Conservation (phyloP, 2,888 invertebrate species). For the Lasioglossum malachurum region DNA sequence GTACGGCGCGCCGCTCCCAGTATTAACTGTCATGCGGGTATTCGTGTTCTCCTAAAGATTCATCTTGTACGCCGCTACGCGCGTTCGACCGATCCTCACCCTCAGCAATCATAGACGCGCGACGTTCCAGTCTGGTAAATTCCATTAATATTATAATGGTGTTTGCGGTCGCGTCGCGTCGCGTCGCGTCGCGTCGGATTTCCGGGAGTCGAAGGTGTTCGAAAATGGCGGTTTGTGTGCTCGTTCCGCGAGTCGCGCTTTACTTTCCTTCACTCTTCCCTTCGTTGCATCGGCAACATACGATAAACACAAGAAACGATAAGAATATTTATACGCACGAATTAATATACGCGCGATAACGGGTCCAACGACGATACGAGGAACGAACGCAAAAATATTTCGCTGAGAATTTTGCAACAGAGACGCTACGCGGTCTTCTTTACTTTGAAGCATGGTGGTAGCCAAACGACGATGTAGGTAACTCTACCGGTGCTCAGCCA, state of each 20-base stretch:
- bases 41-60: not conserved
- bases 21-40: not conserved
- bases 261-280: not conserved
- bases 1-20: not conserved
- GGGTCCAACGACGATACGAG: not conserved
- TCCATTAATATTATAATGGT: constrained; percentile 69
- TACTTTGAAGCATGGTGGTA: not conserved
- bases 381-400: not conserved
- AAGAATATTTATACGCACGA: not conserved
- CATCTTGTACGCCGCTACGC: not conserved
- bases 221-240: not conserved
- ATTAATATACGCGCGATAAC: not conserved
- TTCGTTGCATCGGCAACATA: not conserved
- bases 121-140: constrained; percentile 73
- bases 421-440: not conserved
- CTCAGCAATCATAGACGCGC: constrained; percentile 33
- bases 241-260: not conserved
- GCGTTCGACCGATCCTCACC: constrained; percentile 6
- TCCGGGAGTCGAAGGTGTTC: not conserved
- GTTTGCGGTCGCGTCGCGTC: not conserved
- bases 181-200: not conserved
- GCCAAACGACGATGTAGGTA: not conserved
- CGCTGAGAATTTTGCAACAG: not conserved
- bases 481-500: not conserved
- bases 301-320: not conserved